Evolutionary conservation across 2,797 vertebrate species (phyloP), one percentile per base, ranked within the genome.

Genomic region (Nyctibius grandis): DNA sequence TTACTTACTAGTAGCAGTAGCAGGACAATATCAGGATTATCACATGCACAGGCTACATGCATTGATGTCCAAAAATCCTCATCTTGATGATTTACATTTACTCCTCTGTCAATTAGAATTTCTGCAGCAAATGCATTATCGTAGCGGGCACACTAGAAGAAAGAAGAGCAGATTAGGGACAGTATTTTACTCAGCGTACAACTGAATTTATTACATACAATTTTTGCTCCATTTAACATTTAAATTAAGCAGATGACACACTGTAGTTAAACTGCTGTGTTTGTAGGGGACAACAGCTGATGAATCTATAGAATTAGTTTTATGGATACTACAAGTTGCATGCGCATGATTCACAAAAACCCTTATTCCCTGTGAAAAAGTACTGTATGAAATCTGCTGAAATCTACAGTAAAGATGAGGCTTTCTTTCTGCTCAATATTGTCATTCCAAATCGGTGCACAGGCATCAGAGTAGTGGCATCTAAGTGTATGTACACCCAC

Each of bases 1-100:
- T 83, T 88, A 97, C 99, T 99, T 96, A 99, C 99, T 95, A 99
- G 88, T 36, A 99, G 86, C 36, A 99, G 98, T 44, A 99, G 98
- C 83, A 99, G 98, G 72, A 99, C 98, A 81, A 99, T 97, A 54
- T 99, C 99, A 9, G 98, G 98, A 87, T 99, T 98, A 97, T 99
- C 99, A 65, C 99, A 99, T 8, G 98, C 99, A 87, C 99, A 99
- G 42, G 99, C 99, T 29, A 99, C 97, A 92, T 99, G 99, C 98
- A 99, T 98, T 5, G 99, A 98, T 2, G 99, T 99, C 99, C 99
- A 99, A 65, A 98, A 98, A 97, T 99, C 99, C 89, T 99, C 99
- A 73, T 99, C 99, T 96, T 99, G 99, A 92, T 98, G 98, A 98
- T 99, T 99, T 92, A 99, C 98, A 18, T 99, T 98, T 95, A 99